Conservation (phyloP, 2,888 invertebrate species). For the Polydrusus tereticollis region DNA sequence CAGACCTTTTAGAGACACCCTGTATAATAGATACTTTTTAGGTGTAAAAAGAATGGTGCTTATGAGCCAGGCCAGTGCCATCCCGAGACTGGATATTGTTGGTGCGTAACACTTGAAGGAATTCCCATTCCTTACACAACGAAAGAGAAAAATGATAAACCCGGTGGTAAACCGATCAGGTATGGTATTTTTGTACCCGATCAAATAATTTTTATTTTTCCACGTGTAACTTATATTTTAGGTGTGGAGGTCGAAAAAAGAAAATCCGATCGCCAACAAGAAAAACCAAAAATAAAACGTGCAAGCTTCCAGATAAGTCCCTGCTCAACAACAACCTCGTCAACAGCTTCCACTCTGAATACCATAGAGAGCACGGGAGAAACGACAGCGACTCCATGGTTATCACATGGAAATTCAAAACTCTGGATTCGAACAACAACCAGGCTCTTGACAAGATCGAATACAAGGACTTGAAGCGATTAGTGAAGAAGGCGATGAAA, state of each 20-base stretch:
- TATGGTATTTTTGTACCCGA: background rate
- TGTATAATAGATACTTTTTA: too few relatives aligned
- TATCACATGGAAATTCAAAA: conserved; percentile 91
- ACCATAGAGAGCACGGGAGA: conserved; percentile 64
- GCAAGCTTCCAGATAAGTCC: conserved; percentile 81
- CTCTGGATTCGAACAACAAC: conserved; percentile 86
- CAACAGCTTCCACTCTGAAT: conserved; percentile 88
- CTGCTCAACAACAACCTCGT: conserved; percentile 88
- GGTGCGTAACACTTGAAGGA: conserved; percentile 87
- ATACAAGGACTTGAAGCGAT: conserved; percentile 82
- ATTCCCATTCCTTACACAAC: conserved; percentile 86
- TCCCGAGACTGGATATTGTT: conserved; percentile 72
- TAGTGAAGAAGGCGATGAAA: conserved; percentile 89
- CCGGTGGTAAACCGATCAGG: conserved; percentile 44
- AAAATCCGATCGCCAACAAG: conserved; percentile 73
- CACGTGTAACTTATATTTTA: too few relatives aligned
- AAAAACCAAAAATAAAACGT: conserved; percentile 68
- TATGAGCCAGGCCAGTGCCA: conserved; percentile 91
- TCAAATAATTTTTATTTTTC: background rate
- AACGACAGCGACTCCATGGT: conserved; percentile 70
- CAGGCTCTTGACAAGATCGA: conserved; percentile 84
- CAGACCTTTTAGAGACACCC: too few relatives aligned
- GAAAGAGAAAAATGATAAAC: conserved; percentile 34
- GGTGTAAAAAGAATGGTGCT: conserved; percentile 70
- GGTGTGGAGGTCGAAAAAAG: conserved; percentile 70